phyloP scores from a whole-genome alignment of 2,888 invertebrate genomes.

The Maniola hyperantus region DNA sequence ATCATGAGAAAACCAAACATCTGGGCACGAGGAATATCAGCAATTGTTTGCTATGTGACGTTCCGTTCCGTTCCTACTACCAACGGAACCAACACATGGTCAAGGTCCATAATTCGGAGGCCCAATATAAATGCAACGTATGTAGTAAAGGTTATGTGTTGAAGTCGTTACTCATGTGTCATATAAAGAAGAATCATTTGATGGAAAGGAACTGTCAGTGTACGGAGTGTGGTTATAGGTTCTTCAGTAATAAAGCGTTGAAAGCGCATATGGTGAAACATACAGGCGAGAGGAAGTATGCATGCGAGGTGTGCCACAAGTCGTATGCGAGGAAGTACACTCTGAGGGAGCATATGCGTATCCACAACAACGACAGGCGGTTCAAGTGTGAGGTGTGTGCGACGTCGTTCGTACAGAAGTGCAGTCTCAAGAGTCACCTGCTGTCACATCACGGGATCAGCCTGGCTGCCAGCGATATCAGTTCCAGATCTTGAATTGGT shows the following conservation, averaged over 20 bases:
- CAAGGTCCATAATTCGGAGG: constrained; percentile 69
- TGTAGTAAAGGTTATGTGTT: constrained; percentile 63
- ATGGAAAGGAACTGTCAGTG: constrained; percentile 76
- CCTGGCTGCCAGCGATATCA: constrained; percentile 62
- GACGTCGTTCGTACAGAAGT: constrained; percentile 68
- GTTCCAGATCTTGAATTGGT: constrained; percentile 24
- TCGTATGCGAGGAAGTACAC: constrained; percentile 72
- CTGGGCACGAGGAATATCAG: constrained; percentile 65
- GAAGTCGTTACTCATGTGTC: constrained; percentile 67
- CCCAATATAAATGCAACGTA: constrained; percentile 70
- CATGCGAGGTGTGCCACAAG: constrained; percentile 68
- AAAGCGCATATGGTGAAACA: constrained; percentile 79
- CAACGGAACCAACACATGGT: constrained; percentile 70
- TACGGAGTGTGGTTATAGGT: constrained; percentile 74
- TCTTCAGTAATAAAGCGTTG: constrained; percentile 79
- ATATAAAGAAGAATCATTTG: constrained; percentile 74
- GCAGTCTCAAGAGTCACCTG: constrained; percentile 69
- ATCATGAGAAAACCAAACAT: constrained; percentile 71
- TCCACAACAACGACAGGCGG: constrained; percentile 61
- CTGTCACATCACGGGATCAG: constrained; percentile 69
- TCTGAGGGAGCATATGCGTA: constrained; percentile 65
- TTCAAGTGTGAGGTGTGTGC: constrained; percentile 65
- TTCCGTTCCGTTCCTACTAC: constrained; percentile 68
- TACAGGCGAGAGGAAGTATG: constrained; percentile 67
- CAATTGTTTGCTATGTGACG: constrained; percentile 68